Evolutionary conservation across 2,797 vertebrate species (phyloP), one percentile per base, ranked within the genome.

Genomic region (Strix occidentalis): DNA sequence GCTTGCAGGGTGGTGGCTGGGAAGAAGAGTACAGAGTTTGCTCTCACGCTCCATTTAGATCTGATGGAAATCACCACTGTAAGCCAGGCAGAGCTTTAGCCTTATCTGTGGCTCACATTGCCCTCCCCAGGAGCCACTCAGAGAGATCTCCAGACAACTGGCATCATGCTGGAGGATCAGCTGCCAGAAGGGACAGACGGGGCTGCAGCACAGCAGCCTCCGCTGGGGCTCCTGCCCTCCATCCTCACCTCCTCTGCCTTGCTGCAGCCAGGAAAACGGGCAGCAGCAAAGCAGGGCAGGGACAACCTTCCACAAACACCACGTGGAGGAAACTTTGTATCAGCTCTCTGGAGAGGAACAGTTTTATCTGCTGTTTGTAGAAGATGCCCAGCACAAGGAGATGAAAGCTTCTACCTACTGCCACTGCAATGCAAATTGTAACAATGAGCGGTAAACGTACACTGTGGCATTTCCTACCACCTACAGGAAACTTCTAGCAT

Each of bases 341-440:
- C 29, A 46, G 31, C 21, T 63, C 41, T 76, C 48, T 37, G 45
- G 51, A 87, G 65, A 56, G 16, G 33, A 85, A 41, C 13, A 4
- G 18, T 37, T 84, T 75, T 5, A 54, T 26, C 37, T 0, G 0
- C 48, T 60, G 4, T 1, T 3, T 3, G 11, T 39, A 69, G 54
- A 65, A 80, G 37, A 39, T 45, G 31, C 1, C 3, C 15, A 50
- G 41, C 66, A 68, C 13, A 41, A 76, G 64, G 5, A 45, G 53
- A 24, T 18, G 9, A n/a, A 39, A 63, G 29, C 9, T 86, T 71
- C 51, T 54, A 24, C 29, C 37, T 50, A 31, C 41, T 54, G 78
- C 29, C 54, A n/a, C 33, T 13, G 2, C 46, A 75, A 19, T 23
- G 33, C 14, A 48, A 78, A 35, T 41, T 51, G 17, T 20, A 54